Evolutionary conservation across 1,140 invertebrate genomes (phyloP), one percentile per base, ranked within the genome.

Genomic region (Ceratosolen fusciceps): DNA sequence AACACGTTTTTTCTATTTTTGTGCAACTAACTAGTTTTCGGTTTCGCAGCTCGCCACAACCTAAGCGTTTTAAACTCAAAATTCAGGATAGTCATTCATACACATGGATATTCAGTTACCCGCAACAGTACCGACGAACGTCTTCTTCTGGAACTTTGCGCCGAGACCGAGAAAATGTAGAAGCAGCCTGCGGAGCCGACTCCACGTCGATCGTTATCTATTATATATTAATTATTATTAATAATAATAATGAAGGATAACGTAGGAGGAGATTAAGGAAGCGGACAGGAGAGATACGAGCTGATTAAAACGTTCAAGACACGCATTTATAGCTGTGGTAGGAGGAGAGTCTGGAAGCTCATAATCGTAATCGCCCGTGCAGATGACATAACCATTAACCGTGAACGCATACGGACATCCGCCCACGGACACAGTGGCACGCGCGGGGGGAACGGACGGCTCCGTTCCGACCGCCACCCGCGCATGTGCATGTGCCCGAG

Each of bases 211-310:
- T n/a, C n/a, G n/a, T n/a, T n/a, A n/a, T n/a, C n/a, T n/a, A n/a
- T n/a, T n/a, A n/a, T n/a, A n/a, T n/a, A n/a, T n/a, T n/a, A n/a
- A n/a, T n/a, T n/a, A n/a, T 79, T 74, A 60, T 78, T 80, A 56
- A 24, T n/a, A n/a, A n/a, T n/a, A n/a, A n/a, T n/a, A n/a, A n/a
- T n/a, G n/a, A n/a, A n/a, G n/a, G n/a, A n/a, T n/a, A n/a, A n/a
- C n/a, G n/a, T n/a, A n/a, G n/a, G n/a, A n/a, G n/a, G n/a, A n/a
- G n/a, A n/a, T 74, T 39, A 56, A 81, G 74, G 65, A 82, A 80
- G 80, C 81, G 73, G 82, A 84, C 81, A 82, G 84, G 78, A 73
- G 81, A 83, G 82, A 83, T 79, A 79, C 80, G 62, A 80, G 82
- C 82, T 74, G 82, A 85, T 58, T 73, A 74, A 60, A 77, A 74